These are phyloP conservation scores for Cyprinodon tularosa DNA, from an alignment of 2,113 vertebrate species.

Conservation along the genomic window DNA sequence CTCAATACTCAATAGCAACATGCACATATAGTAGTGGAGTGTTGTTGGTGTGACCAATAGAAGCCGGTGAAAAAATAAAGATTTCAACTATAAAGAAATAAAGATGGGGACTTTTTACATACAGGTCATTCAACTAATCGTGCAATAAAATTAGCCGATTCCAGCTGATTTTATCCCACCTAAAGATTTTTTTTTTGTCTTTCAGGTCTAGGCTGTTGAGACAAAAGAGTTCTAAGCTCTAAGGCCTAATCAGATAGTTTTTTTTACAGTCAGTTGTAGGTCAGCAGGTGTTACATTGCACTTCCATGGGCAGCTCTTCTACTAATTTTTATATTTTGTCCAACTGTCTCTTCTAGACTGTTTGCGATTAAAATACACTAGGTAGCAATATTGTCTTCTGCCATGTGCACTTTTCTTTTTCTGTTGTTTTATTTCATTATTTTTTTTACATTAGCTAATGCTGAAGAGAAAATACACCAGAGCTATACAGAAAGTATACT, in stretches of 20 bases:
- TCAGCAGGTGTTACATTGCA: background rate
- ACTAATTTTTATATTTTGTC: background rate
- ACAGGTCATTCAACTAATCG: no score
- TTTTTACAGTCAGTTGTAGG: background rate
- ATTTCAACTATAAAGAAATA: no score
- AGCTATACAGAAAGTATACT: background rate
- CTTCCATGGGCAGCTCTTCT: background rate
- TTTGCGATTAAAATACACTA: background rate
- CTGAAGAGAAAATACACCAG: background rate
- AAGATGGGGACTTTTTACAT: no score
- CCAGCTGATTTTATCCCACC: background rate
- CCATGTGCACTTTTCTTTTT: background rate
- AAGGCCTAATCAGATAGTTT: background rate
- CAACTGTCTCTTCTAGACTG: background rate
- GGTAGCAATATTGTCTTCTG: background rate
- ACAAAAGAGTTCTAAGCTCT: background rate
- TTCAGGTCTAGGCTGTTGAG: background rate
- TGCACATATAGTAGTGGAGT: no score
- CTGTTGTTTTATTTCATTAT: background rate
- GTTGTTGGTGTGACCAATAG: no score
- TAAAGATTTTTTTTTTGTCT: background rate
- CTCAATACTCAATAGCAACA: no score
- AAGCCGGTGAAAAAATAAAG: no score
- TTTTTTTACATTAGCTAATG: background rate
- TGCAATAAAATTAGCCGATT: background rate